Evolutionary conservation across 2,888 invertebrate genomes (phyloP).

Genomic region (Cylloceria caligata): DNA sequence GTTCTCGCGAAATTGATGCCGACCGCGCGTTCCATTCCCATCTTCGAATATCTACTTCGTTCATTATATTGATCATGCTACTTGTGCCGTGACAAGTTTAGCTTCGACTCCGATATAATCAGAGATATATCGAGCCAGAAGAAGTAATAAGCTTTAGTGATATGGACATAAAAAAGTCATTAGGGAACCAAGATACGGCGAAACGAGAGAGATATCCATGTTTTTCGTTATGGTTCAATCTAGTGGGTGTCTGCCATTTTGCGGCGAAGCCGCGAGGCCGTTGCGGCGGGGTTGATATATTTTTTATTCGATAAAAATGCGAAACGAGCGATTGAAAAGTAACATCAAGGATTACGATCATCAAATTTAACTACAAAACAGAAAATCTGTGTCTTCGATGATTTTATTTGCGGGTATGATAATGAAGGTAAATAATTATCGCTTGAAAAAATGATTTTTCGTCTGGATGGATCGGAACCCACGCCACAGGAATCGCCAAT

Average conservation of each 20-base stretch:
- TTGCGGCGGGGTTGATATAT: conserved; percentile 1
- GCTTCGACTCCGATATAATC: not conserved
- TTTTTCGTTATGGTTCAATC: conserved; percentile 23
- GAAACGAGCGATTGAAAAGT: not conserved
- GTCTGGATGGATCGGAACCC: conserved; percentile 41
- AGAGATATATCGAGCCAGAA: not conserved
- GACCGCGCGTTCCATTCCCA: conserved; percentile 3
- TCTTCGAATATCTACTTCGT: not conserved
- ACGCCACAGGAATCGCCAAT: conserved; percentile 50
- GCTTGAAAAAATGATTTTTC: conserved; percentile 5
- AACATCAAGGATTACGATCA: not conserved
- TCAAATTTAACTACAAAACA: not conserved
- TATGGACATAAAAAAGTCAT: not conserved
- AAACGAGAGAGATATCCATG: conserved; percentile 10
- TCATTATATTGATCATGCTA: too few species aligned
- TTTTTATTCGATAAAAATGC: conserved; percentile 12
- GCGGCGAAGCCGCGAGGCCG: conserved; percentile 60
- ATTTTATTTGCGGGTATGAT: not conserved
- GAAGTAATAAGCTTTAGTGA: not conserved
- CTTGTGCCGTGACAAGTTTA: not conserved
- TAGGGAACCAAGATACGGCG: not conserved
- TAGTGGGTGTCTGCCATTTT: conserved; percentile 68
- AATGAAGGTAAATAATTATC: not conserved
- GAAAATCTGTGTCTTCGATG: not conserved
- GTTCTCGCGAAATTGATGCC: not conserved